Percentiles rank a stretch among this genome's conserved stretches.
Conservation (phyloP, 2,888 invertebrate genomes). For the Scaptomyza polygonia region DNA sequence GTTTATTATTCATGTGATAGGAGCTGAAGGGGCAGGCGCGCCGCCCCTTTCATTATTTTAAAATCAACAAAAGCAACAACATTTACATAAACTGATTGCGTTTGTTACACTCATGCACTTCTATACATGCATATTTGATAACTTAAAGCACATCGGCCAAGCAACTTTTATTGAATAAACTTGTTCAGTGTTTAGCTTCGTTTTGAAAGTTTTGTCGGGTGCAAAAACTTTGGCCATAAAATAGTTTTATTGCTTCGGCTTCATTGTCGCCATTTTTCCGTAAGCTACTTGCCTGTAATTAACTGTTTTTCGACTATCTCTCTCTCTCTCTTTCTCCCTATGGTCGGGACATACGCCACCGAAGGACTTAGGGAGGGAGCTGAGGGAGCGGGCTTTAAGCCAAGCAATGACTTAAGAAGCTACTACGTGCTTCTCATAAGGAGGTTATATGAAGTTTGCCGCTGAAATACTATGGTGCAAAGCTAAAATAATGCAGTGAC, state of each 20-base stretch:
- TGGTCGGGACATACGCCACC: slow-evolving; percentile 18
- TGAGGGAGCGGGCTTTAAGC: background rate
- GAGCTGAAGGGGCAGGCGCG: slow-evolving; percentile 19
- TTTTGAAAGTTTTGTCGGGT: slow-evolving; percentile 19
- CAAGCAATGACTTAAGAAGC: slow-evolving; percentile 41
- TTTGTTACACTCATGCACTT: background rate
- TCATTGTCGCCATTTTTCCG: slow-evolving; percentile 60
- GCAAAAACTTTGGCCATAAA: slow-evolving; percentile 68
- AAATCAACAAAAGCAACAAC: slow-evolving; percentile 56
- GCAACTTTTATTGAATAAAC: slow-evolving; percentile 70
- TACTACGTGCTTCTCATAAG: slow-evolving; percentile 44
- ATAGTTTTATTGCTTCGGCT: slow-evolving; percentile 69
- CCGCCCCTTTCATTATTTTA: slow-evolving; percentile 68
- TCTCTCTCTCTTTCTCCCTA: slow-evolving; percentile 31
- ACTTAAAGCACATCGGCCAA: slow-evolving; percentile 53
- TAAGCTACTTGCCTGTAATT: slow-evolving; percentile 73
- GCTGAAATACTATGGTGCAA: slow-evolving; percentile 60
- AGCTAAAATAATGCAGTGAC: slow-evolving; percentile 39
- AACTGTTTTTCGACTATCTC: slow-evolving; percentile 61
- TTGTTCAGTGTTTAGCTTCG: slow-evolving; percentile 22
- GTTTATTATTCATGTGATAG: slow-evolving; percentile 66
- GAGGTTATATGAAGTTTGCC: slow-evolving; percentile 58
- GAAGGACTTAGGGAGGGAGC: background rate
- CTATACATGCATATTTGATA: slow-evolving; percentile 52
- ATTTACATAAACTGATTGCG: slow-evolving; percentile 77